phyloP scores from a whole-genome alignment of 2,113 vertebrate species.

The Crotalus viridis region DNA sequence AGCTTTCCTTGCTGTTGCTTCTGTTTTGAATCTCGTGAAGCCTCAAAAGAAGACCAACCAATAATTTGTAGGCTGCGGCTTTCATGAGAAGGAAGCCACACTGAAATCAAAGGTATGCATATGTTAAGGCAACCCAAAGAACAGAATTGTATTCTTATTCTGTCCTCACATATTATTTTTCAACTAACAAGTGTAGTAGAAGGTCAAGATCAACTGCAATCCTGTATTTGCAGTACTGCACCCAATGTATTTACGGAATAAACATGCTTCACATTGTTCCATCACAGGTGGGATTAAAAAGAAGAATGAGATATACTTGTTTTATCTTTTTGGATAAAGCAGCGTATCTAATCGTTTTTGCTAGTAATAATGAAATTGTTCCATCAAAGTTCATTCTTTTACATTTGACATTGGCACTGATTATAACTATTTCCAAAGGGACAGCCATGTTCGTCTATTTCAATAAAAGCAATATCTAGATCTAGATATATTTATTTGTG shows the following conservation, averaged over 20 bases:
- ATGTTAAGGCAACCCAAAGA: slow-evolving; percentile 34
- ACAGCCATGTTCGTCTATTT: not conserved
- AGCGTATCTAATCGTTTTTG: not conserved
- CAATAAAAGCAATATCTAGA: not conserved
- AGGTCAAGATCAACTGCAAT: not conserved
- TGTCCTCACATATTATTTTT: slow-evolving; percentile 24
- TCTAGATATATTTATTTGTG: not conserved
- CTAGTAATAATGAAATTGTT: not conserved
- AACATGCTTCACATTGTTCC: not conserved
- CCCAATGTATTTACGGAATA: not conserved
- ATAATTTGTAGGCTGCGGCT: not conserved
- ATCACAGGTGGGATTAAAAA: not conserved
- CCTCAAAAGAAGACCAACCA: slow-evolving; percentile 29
- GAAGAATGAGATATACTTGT: not conserved
- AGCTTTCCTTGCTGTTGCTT: slow-evolving; percentile 24
- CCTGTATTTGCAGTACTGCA: not conserved
- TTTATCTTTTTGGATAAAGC: not conserved
- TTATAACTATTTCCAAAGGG: not conserved
- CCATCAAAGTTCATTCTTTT: not conserved
- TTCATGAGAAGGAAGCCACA: not conserved
- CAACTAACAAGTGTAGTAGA: not conserved
- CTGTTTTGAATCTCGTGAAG: slow-evolving; percentile 39
- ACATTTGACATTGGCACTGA: not conserved
- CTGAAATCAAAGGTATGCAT: slow-evolving; percentile 30
- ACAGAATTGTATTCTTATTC: slow-evolving; percentile 24